Base-by-base conservation (phyloP, 30 jellyfish, hydroid and myxozoan species). In the Pelagia noctiluca region DNA sequence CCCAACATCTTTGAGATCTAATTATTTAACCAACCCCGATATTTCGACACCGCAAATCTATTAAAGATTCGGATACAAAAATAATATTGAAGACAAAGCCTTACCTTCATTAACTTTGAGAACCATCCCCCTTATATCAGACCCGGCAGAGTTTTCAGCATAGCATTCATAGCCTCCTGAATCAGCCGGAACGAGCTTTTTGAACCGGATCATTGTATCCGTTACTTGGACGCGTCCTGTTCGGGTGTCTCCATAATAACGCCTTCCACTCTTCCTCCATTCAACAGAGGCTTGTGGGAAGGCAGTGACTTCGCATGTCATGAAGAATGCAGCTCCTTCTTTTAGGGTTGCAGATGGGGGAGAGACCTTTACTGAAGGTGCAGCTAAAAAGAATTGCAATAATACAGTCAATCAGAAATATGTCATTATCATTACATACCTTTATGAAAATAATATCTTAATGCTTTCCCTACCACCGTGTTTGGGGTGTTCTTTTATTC, bases 241-340 rank as follows among this genome's bases (percentile, higher is more conserved):
- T 3, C 32, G 52, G 0, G 89, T 26, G 34, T 75, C 96, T 24
- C 89, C 96, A 32, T 16, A 35, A 74, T 63, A 86, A 0, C 50
- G 31, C 21, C 80, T 36, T 24, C 88, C 89, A 23, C 76, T 71
- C 57, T 86, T 86, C 21, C 81, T 63, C 96, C 96, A 86, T 8
- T 75, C 23, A 11, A 75, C 50, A 34, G 50, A 38, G 7, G 96
- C 86, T 19, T 63, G 47, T 11, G 96, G 96, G 66, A 23, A 66
- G 0, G 84, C 88, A 1, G 49, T 64, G 23, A 75, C 89, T 50
- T 86, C 83, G 63, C 96, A 86, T 18, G 80, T 75, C 88, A 75
- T 86, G 82, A 76, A 74, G 81, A 86, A 68, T 11, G 89, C 65
- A 46, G 57, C 75, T 16, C 96, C 96, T 66, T 75, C 86, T 33